phyloP scores from a whole-genome alignment of 2,113 vertebrate species.

The Seriola aureovittata region DNA sequence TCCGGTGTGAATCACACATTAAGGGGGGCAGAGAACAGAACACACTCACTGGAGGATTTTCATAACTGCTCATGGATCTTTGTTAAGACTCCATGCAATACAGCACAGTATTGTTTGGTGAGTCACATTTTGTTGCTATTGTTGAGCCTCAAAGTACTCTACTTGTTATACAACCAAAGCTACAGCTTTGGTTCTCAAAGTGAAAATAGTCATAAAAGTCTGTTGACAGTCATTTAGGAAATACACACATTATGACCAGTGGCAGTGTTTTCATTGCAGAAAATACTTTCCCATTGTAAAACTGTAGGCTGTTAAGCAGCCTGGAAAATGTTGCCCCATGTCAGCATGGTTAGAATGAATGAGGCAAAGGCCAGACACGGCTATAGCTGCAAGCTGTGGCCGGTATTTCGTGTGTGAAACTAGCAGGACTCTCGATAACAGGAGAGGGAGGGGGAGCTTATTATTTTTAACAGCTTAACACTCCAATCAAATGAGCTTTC shows the following conservation, averaged over 20 bases:
- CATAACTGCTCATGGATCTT: conserved; percentile 21
- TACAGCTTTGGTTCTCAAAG: conserved; percentile 9
- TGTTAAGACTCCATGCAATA: background rate
- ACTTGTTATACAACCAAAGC: conserved; percentile 5
- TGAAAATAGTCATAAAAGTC: conserved; percentile 38
- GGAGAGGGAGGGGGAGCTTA: conserved; percentile 77
- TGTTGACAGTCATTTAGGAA: conserved; percentile 54
- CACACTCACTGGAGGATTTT: conserved; percentile 21
- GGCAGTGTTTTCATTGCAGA: conserved; percentile 58
- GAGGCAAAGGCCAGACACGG: conserved; percentile 60
- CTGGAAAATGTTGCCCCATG: conserved; percentile 71
- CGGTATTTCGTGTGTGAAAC: conserved; percentile 53
- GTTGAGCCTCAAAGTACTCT: background rate
- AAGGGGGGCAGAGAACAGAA: conserved; percentile 11
- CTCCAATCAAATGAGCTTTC: conserved; percentile 88
- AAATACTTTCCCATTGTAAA: conserved; percentile 78
- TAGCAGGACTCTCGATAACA: conserved; percentile 60
- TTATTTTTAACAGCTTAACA: conserved; percentile 93
- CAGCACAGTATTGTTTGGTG: background rate
- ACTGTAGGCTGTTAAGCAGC: conserved; percentile 54
- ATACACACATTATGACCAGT: conserved; percentile 56
- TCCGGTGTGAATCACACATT: conserved; percentile 53
- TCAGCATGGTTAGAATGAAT: conserved; percentile 56
- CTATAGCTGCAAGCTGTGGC: conserved; percentile 38
- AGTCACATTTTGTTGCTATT: background rate